A percentile compares a stretch with the other conserved stretches of the same genome.
Evolutionary conservation across 1,140 invertebrate species (phyloP).

Genomic region (Sminthurides bifidus): DNA sequence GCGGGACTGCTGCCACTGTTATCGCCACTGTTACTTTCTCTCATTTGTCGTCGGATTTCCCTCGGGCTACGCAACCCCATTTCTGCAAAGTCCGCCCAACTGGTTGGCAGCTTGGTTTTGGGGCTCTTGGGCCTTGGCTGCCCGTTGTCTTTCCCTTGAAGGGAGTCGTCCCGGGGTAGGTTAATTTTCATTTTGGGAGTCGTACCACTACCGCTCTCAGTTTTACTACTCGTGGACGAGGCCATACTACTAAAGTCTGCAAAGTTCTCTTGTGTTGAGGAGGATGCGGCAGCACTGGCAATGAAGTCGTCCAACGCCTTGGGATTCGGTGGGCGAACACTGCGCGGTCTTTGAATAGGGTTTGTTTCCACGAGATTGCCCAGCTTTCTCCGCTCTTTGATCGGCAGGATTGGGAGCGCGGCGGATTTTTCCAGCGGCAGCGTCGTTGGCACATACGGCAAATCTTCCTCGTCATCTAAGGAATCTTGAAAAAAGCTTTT

Average conservation of each 20-base stretch:
- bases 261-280: constrained; percentile 27
- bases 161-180: constrained; percentile 48
- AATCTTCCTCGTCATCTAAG: constrained; percentile 65
- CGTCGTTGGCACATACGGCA: constrained; percentile 75
- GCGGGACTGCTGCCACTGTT: not conserved
- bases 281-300: constrained; percentile 36
- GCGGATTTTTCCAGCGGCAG: constrained; percentile 63
- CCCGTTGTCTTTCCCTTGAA: no score
- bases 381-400: constrained; percentile 52
- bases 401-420: constrained; percentile 64
- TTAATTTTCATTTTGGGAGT: constrained; percentile 56
- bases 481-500: constrained; percentile 67
- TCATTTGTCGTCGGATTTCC: constrained; percentile 33
- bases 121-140: constrained; percentile 35
- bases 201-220: constrained; percentile 34
- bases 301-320: constrained; percentile 62
- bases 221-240: constrained; percentile 12
- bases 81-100: constrained; percentile 52
- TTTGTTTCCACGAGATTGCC: constrained; percentile 48
- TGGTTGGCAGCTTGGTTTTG: constrained; percentile 39
- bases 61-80: constrained; percentile 42
- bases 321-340: constrained; percentile 57
- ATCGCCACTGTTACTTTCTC: constrained; percentile 28
- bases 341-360: constrained; percentile 67
- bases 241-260: constrained; percentile 31